Evolutionary conservation across 2,888 invertebrate genomes (phyloP), one percentile per base, ranked within the genome.

Genomic region (Lasius platythorax): DNA sequence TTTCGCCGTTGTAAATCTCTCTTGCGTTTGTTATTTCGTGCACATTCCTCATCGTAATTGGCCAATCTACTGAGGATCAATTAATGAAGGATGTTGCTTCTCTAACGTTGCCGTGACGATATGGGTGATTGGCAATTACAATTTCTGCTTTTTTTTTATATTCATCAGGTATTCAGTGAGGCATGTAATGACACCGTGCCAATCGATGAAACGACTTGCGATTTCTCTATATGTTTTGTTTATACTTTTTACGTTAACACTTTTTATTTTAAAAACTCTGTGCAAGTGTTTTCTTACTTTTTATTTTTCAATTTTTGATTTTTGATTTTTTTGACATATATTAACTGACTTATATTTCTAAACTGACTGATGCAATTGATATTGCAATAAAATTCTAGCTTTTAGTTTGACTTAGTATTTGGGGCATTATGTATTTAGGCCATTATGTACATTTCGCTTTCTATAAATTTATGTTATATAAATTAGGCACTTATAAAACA

Each of bases 21-120:
- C 9, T n/a, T 56, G 33, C 23, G 4, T 72, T 81, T 61, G 30
- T 70, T 70, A 58, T 68, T 43, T 58, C 43, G 12, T n/a, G 30
- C 23, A 56, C 23, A 43, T 79, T 72, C 40, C 72, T 43, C 58
- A 56, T 5, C 33, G 9, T 72, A 72, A 79, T 79, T 50, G 61
- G 4, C n/a, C 11, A 43, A 46, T 61, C 58, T 30, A 40, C 43
- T 61, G 8, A 18, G 8, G 33, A 43, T 61, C 28, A 61, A 37
- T 72, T 61, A 72, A 18, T 63, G 37, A 46, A 3, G 6, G 9
- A 68, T 56, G 50, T 67, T 53, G 8, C 23, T 64, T 23, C 23
- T n/a, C 4, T 75, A 63, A 78, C 40, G 12, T 56, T 53, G 9
- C 15, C 58, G 37, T 64, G 58, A 58, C 23, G 43, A 58, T 43